These are phyloP conservation scores for Rhineura floridana DNA, from an alignment of 2,113 vertebrate species.

Conservation along the genomic window DNA sequence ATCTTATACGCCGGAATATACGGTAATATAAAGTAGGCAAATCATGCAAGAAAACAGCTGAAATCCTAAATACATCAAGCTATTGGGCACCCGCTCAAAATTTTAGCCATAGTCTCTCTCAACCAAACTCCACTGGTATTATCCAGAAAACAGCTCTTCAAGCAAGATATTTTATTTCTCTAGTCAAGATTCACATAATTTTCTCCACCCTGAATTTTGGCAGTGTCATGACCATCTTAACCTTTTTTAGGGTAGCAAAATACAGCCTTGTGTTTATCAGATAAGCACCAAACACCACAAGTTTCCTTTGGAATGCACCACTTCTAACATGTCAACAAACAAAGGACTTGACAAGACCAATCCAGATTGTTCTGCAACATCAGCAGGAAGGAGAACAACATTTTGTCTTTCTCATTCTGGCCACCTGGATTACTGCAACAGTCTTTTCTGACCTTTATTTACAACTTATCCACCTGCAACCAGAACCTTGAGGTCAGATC, in stretches of 20 bases:
- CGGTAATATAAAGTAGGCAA: neutral
- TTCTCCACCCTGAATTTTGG: neutral
- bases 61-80: neutral
- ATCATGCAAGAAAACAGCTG: neutral
- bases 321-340: neutral
- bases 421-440: neutral
- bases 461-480: neutral
- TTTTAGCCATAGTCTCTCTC: neutral
- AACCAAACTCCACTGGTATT: neutral
- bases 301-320: neutral
- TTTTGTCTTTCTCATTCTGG: neutral
- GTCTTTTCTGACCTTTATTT: neutral
- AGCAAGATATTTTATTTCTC: neutral
- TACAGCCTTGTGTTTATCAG: neutral
- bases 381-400: neutral
- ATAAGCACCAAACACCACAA: neutral
- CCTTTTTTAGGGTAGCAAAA: constrained; percentile 2
- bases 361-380: neutral
- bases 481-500: neutral
- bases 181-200: neutral
- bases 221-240: neutral
- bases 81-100: neutral
- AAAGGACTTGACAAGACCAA: neutral
- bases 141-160: neutral
- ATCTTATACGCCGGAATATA: too few species aligned